phyloP scores from a whole-genome alignment of 64 coral and sea anemone species.

The Astreopora myriophthalma region DNA sequence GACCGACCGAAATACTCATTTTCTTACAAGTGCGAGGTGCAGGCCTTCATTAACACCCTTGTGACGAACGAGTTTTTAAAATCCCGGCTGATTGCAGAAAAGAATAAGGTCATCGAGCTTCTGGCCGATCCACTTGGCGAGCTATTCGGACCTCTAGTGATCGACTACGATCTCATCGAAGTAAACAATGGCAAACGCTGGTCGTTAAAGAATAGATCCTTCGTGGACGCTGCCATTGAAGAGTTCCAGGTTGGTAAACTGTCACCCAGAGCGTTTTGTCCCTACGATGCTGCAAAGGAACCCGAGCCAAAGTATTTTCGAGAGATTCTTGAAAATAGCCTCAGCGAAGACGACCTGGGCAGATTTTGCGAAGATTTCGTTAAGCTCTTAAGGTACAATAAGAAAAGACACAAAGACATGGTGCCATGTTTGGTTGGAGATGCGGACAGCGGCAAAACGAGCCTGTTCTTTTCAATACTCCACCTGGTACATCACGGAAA shows the following conservation, averaged over 20 bases:
- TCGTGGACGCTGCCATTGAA: too few relatives aligned
- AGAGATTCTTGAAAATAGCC: slow-evolving; percentile 8
- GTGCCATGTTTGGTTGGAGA: slow-evolving; percentile 5
- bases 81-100: not conserved
- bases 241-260: too few relatives aligned
- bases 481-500: not conserved
- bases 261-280: too few relatives aligned
- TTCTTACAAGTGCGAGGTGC: slow-evolving; percentile 58
- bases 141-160: not conserved
- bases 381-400: slow-evolving; percentile 2
- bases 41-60: slow-evolving; percentile 54
- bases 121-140: not conserved
- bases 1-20: not conserved
- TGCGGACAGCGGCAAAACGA: slow-evolving; percentile 27
- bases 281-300: not conserved
- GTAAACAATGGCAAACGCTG: too few relatives aligned
- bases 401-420: slow-evolving; percentile 6
- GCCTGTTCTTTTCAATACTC: slow-evolving; percentile 22
- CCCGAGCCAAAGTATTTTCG: not conserved
- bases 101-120: not conserved
- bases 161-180: too few relatives aligned
- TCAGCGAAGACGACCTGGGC: not conserved
- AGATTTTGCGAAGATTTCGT: slow-evolving; percentile 11
- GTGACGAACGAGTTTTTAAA: slow-evolving; percentile 27
- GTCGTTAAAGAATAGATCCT: too few relatives aligned